phyloP scores from a whole-genome alignment of 2,797 vertebrate genomes.

The Micrastur ruficollis region DNA sequence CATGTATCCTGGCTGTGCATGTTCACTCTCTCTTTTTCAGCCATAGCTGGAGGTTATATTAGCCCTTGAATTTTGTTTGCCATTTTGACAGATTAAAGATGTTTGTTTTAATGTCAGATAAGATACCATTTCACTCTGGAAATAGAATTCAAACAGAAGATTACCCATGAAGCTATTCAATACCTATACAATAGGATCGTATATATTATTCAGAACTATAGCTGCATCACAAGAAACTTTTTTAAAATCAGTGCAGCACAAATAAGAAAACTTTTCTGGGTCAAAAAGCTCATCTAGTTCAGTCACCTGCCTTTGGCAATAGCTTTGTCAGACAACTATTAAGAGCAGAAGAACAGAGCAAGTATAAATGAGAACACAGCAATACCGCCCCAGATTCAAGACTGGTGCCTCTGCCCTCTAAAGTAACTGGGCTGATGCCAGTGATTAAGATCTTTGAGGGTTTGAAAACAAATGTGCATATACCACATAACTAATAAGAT shows the following conservation, averaged over 20 bases:
- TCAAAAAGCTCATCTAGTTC: neutral
- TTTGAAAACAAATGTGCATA: neutral
- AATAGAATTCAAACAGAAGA: neutral
- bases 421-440: neutral
- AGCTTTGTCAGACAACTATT: neutral
- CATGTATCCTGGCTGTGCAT: rapidly evolving
- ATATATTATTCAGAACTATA: neutral
- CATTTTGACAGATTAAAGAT: neutral
- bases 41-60: neutral
- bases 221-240: neutral
- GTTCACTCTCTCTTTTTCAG: neutral
- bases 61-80: neutral
- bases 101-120: neutral
- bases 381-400: neutral
- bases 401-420: neutral
- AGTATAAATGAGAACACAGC: neutral
- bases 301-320: neutral
- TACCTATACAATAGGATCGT: neutral
- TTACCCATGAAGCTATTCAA: neutral
- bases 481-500: neutral
- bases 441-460: neutral
- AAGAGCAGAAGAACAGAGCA: neutral
- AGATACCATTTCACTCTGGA: neutral
- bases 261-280: neutral
- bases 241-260: neutral